Percentiles rank a stretch among this genome's conserved stretches.
Evolutionary conservation across 2,797 vertebrate genomes (phyloP).

Genomic region (Lepilemur ruficaudatus): DNA sequence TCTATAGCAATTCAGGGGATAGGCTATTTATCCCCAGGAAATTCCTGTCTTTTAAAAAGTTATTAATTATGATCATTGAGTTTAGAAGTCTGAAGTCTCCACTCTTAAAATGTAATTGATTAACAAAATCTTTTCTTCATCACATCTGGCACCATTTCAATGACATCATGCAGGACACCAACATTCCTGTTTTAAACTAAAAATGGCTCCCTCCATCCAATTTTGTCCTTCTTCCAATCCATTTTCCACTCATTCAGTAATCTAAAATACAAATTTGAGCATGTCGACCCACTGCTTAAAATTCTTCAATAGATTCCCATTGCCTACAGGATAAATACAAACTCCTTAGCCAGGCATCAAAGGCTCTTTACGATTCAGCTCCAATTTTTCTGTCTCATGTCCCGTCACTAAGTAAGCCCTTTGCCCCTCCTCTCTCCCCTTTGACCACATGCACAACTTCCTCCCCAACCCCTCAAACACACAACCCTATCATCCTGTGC

Average conservation of each 20-base stretch:
- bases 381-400: neutral
- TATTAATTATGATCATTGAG: neutral
- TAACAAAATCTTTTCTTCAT: neutral
- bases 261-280: slow-evolving; percentile 2
- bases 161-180: neutral
- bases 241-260: neutral
- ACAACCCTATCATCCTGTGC: neutral
- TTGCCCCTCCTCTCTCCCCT: neutral
- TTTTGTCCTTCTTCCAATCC: neutral
- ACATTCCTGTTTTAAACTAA: neutral
- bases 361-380: neutral
- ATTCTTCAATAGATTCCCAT: neutral
- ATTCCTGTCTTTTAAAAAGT: slow-evolving; percentile 1
- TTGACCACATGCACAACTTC: neutral
- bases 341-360: neutral
- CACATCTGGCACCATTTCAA: neutral
- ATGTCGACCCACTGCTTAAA: neutral
- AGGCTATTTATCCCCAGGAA: neutral
- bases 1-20: neutral
- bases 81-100: neutral
- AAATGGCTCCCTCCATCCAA: neutral
- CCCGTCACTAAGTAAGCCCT: neutral
- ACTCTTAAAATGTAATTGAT: slow-evolving; percentile 30
- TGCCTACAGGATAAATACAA: neutral
- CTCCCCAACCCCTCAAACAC: neutral